These are phyloP conservation scores for Adelognathus sp. DNA, from an alignment of 2,888 invertebrate genomes.

Conservation along the genomic window DNA sequence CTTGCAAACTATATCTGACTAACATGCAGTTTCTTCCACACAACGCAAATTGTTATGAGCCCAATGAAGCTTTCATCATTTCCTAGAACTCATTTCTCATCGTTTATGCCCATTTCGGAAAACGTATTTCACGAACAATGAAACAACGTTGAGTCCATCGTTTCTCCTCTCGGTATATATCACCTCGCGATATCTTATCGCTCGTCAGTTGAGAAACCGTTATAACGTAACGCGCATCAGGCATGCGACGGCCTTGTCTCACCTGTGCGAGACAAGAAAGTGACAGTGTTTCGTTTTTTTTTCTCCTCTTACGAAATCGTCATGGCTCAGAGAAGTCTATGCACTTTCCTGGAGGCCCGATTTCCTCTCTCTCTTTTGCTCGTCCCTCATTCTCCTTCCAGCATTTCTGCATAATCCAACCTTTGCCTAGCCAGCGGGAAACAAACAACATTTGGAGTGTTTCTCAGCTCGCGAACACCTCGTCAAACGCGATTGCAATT, in stretches of 20 bases:
- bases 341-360: constrained; percentile 31
- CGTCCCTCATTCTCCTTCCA: neutral
- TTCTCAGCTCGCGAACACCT: neutral
- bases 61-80: neutral
- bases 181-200: neutral
- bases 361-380: no score
- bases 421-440: neutral
- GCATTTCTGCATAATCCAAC: constrained; percentile 2
- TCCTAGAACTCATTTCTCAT: neutral
- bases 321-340: constrained; percentile 33
- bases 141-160: neutral
- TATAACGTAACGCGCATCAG: constrained; percentile 27
- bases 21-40: neutral
- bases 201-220: constrained; percentile 10
- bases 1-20: neutral
- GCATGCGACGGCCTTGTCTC: constrained; percentile 33
- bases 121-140: no score
- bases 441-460: neutral
- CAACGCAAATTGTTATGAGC: neutral
- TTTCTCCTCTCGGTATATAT: neutral
- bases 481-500: neutral
- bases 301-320: constrained; percentile 5
- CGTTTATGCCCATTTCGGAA: no score
- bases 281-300: constrained; percentile 16
- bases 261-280: constrained; percentile 20